These are phyloP conservation scores for Caenorhabditis latens DNA, from an alignment of 1,140 invertebrate genomes.

Conservation along the genomic window DNA sequence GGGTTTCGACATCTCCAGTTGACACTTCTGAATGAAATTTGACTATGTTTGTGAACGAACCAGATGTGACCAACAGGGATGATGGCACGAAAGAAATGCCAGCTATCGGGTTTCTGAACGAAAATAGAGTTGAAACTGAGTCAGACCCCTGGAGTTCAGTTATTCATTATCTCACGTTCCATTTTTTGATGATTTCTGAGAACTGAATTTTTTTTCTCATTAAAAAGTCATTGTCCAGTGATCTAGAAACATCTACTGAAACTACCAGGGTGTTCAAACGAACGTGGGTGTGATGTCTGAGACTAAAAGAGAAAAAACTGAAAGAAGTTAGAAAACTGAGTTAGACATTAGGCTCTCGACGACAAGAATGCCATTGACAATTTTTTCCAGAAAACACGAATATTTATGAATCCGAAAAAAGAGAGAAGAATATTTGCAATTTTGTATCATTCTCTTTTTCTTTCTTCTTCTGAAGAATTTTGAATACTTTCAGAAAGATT, in stretches of 20 bases:
- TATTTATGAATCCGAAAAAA: constrained; percentile 4
- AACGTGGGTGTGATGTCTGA: constrained; percentile 1
- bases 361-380: constrained; percentile 45
- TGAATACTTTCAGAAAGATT: neutral
- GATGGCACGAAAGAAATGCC: constrained; percentile 12
- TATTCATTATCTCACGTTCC: neutral
- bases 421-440: neutral
- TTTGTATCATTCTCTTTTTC: neutral
- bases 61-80: constrained; percentile 39
- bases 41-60: constrained; percentile 51
- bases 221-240: too few relatives aligned
- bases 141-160: neutral
- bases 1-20: constrained; percentile 13
- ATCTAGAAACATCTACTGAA: neutral
- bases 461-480: neutral
- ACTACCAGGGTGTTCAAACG: neutral
- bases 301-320: neutral
- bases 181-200: too few relatives aligned
- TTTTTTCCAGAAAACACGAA: constrained; percentile 13
- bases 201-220: too few relatives aligned
- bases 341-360: constrained; percentile 20
- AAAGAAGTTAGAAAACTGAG: constrained; percentile 14
- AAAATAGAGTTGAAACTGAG: constrained; percentile 28
- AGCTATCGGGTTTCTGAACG: constrained; percentile 24
- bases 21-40: constrained; percentile 50